These are phyloP conservation scores for Sardina pilchardus DNA, from an alignment of 2,113 vertebrate genomes.

Conservation along the genomic window DNA sequence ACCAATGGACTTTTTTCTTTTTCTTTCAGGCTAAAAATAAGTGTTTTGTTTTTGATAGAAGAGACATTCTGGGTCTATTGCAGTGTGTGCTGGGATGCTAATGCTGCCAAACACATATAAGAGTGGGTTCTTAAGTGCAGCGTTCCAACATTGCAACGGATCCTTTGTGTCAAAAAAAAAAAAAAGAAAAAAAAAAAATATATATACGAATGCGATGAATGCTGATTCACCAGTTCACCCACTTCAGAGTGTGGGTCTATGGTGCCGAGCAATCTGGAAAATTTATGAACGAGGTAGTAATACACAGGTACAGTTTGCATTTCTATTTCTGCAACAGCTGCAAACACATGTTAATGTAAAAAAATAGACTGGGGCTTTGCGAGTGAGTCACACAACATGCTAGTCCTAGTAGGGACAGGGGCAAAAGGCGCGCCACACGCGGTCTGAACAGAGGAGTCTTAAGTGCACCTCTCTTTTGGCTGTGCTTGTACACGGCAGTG, in stretches of 20 bases:
- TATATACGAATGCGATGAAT: neutral
- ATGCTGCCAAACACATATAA: neutral
- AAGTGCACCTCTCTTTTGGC: neutral
- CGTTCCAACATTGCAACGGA: neutral
- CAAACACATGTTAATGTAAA: conserved; percentile 10
- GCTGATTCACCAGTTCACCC: neutral
- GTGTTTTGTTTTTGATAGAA: conserved; percentile 30
- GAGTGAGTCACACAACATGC: neutral
- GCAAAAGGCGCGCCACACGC: neutral
- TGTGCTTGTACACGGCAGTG: conserved; percentile 1
- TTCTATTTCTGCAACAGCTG: conserved; percentile 3
- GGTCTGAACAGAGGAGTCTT: neutral
- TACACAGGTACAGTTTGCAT: conserved; percentile 36
- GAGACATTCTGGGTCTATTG: conserved; percentile 32
- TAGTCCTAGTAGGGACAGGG: neutral
- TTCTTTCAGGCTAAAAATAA: neutral
- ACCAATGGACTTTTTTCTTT: neutral
- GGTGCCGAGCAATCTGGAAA: conserved; percentile 18
- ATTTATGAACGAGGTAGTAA: conserved; percentile 45
- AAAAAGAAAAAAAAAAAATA: neutral
- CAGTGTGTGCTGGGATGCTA: conserved; percentile 5
- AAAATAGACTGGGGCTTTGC: neutral
- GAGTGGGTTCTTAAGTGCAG: conserved; percentile 20
- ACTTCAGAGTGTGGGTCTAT: neutral
- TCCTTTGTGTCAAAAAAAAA: neutral